phyloP scores from a whole-genome alignment of 2,113 vertebrate species.

The Cyprinodon brontotheroides region DNA sequence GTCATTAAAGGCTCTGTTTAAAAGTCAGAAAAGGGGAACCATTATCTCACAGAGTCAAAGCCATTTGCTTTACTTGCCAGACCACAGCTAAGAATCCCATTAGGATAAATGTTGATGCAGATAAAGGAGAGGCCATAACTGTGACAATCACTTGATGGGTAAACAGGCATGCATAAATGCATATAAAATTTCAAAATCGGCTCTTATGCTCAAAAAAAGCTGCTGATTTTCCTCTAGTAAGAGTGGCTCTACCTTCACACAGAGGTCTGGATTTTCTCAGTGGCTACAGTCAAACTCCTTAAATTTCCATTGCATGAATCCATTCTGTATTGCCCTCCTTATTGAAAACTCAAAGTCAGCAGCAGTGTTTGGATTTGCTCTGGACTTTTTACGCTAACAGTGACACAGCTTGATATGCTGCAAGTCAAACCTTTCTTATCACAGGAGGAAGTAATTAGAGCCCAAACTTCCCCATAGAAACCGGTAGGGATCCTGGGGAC shows the following conservation, averaged over 20 bases:
- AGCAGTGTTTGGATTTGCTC: neutral
- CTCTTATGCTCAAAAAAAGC: neutral
- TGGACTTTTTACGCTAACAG: neutral
- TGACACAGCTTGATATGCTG: neutral
- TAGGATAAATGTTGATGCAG: neutral
- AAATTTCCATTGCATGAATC: neutral
- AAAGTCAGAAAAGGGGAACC: neutral
- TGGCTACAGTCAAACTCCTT: neutral
- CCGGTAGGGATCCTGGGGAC: too few relatives aligned
- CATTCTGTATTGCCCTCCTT: neutral
- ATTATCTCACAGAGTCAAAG: neutral
- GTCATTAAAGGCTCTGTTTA: slow-evolving; percentile 6
- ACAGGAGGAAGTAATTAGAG: slow-evolving; percentile 17
- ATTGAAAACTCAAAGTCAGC: neutral
- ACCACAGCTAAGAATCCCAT: neutral
- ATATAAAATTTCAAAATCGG: neutral
- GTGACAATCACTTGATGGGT: neutral
- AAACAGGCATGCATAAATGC: neutral
- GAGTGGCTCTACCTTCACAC: neutral
- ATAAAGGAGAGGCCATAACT: neutral
- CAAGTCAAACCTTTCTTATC: neutral
- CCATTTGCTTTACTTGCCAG: neutral
- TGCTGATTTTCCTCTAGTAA: neutral
- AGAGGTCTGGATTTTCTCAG: neutral
- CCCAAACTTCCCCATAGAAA: slow-evolving; percentile 7